Evolutionary conservation across 2,888 invertebrate species (phyloP).

Genomic region (Agrotis clavis): DNA sequence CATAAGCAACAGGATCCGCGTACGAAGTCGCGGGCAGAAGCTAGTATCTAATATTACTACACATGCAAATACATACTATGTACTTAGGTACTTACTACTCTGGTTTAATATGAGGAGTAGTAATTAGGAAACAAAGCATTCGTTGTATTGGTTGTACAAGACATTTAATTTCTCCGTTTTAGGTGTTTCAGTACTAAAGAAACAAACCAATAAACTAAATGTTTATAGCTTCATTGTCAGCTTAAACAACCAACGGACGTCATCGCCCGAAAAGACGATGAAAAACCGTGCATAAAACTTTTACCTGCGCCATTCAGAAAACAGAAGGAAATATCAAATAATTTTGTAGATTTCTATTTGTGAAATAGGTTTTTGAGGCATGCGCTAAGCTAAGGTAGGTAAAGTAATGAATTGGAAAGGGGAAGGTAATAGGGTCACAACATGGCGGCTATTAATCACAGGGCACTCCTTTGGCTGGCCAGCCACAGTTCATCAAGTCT

Average conservation of each 20-base stretch:
- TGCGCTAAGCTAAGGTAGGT: background rate
- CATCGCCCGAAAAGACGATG: background rate
- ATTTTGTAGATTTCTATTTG: background rate
- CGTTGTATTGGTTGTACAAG: background rate
- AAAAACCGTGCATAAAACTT: background rate
- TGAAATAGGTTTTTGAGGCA: background rate
- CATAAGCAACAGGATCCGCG: too few relatives aligned
- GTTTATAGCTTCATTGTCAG: background rate
- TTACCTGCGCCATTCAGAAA: background rate
- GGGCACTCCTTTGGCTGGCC: constrained; percentile 41
- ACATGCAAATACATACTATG: too few relatives aligned
- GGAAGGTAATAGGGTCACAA: constrained; percentile 37
- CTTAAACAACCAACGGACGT: background rate
- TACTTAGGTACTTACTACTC: too few relatives aligned
- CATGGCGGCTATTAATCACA: constrained; percentile 55
- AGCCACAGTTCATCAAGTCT: constrained; percentile 40
- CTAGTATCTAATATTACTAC: too few relatives aligned
- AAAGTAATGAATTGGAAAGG: background rate
- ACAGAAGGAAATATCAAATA: constrained; percentile 12
- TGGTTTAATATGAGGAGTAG: background rate
- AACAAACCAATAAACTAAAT: background rate
- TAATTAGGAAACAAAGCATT: background rate
- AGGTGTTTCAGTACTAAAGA: background rate
- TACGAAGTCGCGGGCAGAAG: too few relatives aligned
- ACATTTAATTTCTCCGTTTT: too few relatives aligned